These are phyloP conservation scores for Clarias macrocephalus DNA, from an alignment of 2,113 vertebrate species.

Conservation along the genomic window DNA sequence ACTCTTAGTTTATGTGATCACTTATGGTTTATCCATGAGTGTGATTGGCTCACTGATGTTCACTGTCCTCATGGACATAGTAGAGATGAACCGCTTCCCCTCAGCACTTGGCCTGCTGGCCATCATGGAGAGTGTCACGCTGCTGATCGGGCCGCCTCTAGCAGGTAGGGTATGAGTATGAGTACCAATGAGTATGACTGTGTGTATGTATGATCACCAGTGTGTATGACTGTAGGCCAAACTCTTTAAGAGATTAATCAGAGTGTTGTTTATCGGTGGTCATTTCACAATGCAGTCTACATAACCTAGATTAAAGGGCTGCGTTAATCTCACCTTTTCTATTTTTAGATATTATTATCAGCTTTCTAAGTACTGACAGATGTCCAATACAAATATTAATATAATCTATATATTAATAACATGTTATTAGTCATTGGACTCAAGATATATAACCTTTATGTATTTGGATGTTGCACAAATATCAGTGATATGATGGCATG, in stretches of 20 bases:
- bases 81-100: constrained; percentile 87
- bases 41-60: constrained; percentile 82
- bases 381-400: neutral
- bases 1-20: constrained; percentile 77
- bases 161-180: constrained; percentile 72
- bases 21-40: constrained; percentile 86
- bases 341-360: neutral
- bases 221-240: neutral
- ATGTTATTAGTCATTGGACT: neutral
- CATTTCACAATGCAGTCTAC: neutral
- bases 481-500: neutral
- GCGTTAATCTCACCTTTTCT: neutral
- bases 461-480: too few species aligned
- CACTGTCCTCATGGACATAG: constrained; percentile 90
- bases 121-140: constrained; percentile 82
- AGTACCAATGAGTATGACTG: neutral
- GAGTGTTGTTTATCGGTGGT: neutral
- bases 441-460: too few species aligned
- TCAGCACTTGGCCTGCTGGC: constrained; percentile 88
- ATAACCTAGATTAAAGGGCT: neutral
- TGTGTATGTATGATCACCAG: constrained; percentile 8
- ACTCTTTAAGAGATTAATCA: neutral
- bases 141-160: constrained; percentile 85
- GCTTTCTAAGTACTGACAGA: neutral
- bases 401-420: neutral